phyloP scores from a whole-genome alignment of 2,797 vertebrate species.

The Mus caroli region DNA sequence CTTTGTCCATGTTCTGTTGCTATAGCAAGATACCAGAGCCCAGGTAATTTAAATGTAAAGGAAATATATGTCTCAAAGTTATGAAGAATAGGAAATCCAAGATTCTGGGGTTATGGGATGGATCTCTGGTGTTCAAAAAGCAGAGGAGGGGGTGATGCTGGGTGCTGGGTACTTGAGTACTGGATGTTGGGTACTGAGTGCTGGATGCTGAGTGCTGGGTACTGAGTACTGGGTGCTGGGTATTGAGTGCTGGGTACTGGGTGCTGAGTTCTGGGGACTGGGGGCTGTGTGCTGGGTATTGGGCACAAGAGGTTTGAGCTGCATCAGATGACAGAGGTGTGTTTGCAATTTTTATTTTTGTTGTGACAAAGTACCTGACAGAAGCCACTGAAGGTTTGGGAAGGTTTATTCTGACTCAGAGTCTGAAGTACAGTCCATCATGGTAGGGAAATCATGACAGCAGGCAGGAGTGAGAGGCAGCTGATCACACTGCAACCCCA shows the following conservation, averaged over 20 bases:
- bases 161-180: background rate
- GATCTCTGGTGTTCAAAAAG: background rate
- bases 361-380: background rate
- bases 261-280: rapidly evolving
- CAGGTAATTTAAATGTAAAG: background rate
- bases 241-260: rapidly evolving
- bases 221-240: rapidly evolving
- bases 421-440: background rate
- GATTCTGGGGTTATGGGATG: background rate
- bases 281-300: background rate
- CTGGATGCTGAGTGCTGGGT: background rate
- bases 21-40: background rate
- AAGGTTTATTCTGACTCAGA: background rate
- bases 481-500: background rate
- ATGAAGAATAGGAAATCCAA: background rate
- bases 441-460: rapidly evolving
- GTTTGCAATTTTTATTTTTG: no score
- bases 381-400: background rate
- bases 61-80: background rate
- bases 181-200: no score
- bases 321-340: background rate
- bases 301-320: background rate
- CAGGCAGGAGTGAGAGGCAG: background rate
- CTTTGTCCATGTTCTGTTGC: background rate
- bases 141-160: no score